Base-by-base conservation (phyloP, 2,113 vertebrate species). In the Calidris pygmaea region DNA sequence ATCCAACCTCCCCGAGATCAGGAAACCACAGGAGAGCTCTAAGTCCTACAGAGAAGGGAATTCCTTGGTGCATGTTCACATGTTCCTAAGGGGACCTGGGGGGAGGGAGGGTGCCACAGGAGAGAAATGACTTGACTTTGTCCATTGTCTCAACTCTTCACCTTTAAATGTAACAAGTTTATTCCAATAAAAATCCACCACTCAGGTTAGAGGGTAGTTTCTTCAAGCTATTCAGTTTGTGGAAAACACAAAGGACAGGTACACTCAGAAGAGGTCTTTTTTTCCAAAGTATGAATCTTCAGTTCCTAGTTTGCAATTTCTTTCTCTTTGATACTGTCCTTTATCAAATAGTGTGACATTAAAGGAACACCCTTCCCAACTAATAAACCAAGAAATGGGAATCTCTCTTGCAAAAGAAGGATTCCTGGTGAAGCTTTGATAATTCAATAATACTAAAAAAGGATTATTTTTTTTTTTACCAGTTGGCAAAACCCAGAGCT, bases 161-260 rank as follows among this genome's bases (percentile, higher is more conserved):
- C 77, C 83, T 92, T 93, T 87, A 96, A 80, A 72, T 29, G 14
- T 74, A 81, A 63, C 13, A 26, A 41, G 39, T 75, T 93, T 85
- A 43, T 66, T 68, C 55, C 71, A 70, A 75, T 72, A 89, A 70
- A 93, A 93, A 48, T 5, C 23, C 1, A 15, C 60, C 53, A 1
- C 20, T 32, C 1, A 1, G 30, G 2, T 4, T 76, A 67, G 34
- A 79, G 12, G 39, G 43, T 24, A 71, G 16, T 65, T 88, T 45
- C 62, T 87, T 91, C 22, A 37, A 73, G 30, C 27, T 58, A 30
- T 34, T 70, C 3, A 5, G 6, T 62, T n/a, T 59, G 68, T 55
- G 11, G 30, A 58, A 70, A 66, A 48, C 35, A 56, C n/a, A 53
- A 83, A 85, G 53, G 35, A 53, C 34, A 71, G 80, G 26, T 58